Evolutionary conservation across 2,888 invertebrate genomes (phyloP).

Genomic region (Diachrysia chrysitis): DNA sequence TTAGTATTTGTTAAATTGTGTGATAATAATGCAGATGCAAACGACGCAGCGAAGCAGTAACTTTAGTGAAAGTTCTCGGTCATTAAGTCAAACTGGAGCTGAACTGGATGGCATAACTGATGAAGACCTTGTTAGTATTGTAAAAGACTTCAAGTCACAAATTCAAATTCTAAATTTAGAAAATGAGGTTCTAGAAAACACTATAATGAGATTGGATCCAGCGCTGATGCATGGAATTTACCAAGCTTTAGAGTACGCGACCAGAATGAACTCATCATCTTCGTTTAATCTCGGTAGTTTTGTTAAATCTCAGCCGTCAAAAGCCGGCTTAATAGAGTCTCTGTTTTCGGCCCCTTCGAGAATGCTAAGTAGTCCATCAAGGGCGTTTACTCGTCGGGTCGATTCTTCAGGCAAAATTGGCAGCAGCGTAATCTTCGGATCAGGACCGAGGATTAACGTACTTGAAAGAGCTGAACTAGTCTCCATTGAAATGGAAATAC

Average conservation of each 20-base stretch:
- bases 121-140: conserved; percentile 74
- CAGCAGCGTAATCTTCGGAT: conserved; percentile 74
- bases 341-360: conserved; percentile 68
- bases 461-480: conserved; percentile 87
- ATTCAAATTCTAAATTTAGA: conserved; percentile 78
- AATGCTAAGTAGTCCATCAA: conserved; percentile 68
- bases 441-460: conserved; percentile 84
- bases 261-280: conserved; percentile 70
- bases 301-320: conserved; percentile 73
- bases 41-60: conserved; percentile 64
- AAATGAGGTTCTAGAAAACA: conserved; percentile 87
- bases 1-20: conserved; percentile 5
- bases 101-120: conserved; percentile 76
- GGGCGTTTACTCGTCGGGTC: conserved; percentile 71
- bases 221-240: conserved; percentile 82
- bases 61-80: conserved; percentile 74
- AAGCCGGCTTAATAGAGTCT: conserved; percentile 67
- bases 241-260: conserved; percentile 80
- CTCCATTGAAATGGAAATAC: conserved; percentile 83
- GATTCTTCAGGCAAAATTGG: conserved; percentile 79
- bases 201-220: conserved; percentile 83
- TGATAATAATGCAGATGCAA: conserved; percentile 39
- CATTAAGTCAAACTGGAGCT: conserved; percentile 63
- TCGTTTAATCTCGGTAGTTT: conserved; percentile 72
- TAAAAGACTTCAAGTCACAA: conserved; percentile 73